Conservation (phyloP, 2,888 invertebrate species). For the Erannis defoliaria region DNA sequence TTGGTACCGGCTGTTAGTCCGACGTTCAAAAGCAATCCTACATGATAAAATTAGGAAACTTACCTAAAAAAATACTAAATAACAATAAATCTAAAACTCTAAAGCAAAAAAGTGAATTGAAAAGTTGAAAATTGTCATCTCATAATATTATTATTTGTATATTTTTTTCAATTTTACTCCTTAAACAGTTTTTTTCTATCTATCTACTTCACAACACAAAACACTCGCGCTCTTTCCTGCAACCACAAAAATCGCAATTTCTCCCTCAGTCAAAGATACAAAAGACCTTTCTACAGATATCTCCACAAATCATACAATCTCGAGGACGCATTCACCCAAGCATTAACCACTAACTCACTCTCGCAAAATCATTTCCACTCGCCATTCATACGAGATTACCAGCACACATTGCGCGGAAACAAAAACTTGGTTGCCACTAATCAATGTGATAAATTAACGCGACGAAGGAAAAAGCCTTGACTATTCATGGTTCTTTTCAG, state of each 20-base stretch:
- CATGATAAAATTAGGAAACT: too few relatives aligned
- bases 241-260: background rate
- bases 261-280: background rate
- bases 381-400: constrained; percentile 42
- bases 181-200: too few relatives aligned
- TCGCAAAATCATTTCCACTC: constrained; percentile 19
- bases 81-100: too few relatives aligned
- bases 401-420: constrained; percentile 38
- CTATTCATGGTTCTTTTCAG: constrained; percentile 43
- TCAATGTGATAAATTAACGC: constrained; percentile 48
- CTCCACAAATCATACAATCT: constrained; percentile 22
- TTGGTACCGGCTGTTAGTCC: too few relatives aligned
- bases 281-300: constrained; percentile 1
- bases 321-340: constrained; percentile 18
- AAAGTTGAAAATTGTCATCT: too few relatives aligned
- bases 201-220: too few relatives aligned
- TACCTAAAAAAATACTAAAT: too few relatives aligned
- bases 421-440: constrained; percentile 42
- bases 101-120: too few relatives aligned
- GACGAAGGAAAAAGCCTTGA: constrained; percentile 38
- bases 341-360: constrained; percentile 13
- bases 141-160: too few relatives aligned
- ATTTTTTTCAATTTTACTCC: too few relatives aligned
- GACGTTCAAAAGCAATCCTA: too few relatives aligned
- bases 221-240: background rate